Evolutionary conservation across 2,888 invertebrate genomes (phyloP).

Genomic region (Notodonta ziczac): DNA sequence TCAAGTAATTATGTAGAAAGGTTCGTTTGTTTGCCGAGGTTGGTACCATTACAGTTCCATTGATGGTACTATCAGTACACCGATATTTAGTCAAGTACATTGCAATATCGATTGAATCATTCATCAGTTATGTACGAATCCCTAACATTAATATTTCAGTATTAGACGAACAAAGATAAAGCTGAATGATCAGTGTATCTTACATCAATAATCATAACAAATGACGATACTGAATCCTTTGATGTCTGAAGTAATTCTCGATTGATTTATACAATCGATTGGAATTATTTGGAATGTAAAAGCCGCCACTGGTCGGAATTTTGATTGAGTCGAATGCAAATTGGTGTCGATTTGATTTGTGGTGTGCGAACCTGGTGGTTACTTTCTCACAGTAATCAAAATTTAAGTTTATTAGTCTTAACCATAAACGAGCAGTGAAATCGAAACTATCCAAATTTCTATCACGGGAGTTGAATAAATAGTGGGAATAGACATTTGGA

Average conservation of each 20-base stretch:
- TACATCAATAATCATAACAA: slow-evolving; percentile 1
- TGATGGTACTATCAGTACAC: neutral
- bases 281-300: slow-evolving; percentile 15
- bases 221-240: neutral
- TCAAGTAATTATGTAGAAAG: neutral
- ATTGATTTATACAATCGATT: slow-evolving; percentile 10
- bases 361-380: slow-evolving; percentile 38
- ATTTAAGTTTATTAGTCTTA: slow-evolving; percentile 34
- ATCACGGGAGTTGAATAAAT: neutral
- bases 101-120: neutral
- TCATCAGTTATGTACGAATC: neutral
- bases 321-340: slow-evolving; percentile 36
- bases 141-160: neutral
- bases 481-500: neutral
- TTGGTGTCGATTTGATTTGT: slow-evolving; percentile 34
- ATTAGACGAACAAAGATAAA: neutral
- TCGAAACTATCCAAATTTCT: slow-evolving; percentile 20
- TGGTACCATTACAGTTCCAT: too few species aligned
- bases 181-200: neutral
- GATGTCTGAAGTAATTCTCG: slow-evolving; percentile 5
- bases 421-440: slow-evolving; percentile 33
- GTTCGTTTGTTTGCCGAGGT: too few species aligned
- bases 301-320: slow-evolving; percentile 19
- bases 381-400: slow-evolving; percentile 34
- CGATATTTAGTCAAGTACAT: too few species aligned